These are phyloP conservation scores for Prostheceraeus crozeri DNA, from an alignment of 2,888 invertebrate genomes.

Conservation along the genomic window DNA sequence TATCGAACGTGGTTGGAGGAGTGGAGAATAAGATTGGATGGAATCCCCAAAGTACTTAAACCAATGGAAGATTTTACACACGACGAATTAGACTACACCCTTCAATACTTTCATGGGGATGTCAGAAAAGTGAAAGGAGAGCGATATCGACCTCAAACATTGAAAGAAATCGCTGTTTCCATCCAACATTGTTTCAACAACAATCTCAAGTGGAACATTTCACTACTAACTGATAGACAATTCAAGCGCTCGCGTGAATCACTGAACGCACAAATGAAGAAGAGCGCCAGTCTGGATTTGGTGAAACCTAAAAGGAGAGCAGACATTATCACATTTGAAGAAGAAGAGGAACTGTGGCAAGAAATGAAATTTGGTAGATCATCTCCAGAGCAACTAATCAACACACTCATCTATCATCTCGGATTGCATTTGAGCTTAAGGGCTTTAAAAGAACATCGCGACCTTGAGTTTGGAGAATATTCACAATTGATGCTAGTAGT, in stretches of 20 bases:
- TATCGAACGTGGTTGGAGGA: constrained; percentile 22
- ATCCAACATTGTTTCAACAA: constrained; percentile 21
- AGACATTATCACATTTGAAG: neutral
- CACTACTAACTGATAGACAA: constrained; percentile 9
- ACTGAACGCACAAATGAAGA: constrained; percentile 23
- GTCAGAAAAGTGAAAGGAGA: constrained; percentile 1
- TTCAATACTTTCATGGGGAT: constrained; percentile 4
- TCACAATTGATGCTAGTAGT: constrained; percentile 13
- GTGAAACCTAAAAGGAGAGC: constrained; percentile 21
- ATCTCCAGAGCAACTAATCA: constrained; percentile 16
- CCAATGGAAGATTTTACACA: constrained; percentile 25
- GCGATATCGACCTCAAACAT: constrained; percentile 22
- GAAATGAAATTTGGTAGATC: constrained; percentile 18
- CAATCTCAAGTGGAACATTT: constrained; percentile 9
- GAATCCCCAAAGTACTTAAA: constrained; percentile 13
- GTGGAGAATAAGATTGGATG: constrained; percentile 23
- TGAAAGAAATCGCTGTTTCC: constrained; percentile 20
- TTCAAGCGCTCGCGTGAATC: constrained; percentile 8
- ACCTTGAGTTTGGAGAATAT: constrained; percentile 21
- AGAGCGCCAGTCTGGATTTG: constrained; percentile 8
- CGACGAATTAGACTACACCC: neutral
- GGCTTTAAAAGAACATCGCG: constrained; percentile 22
- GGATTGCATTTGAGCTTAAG: constrained; percentile 16
- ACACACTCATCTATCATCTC: constrained; percentile 24
- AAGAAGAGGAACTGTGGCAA: constrained; percentile 27